phyloP scores from a whole-genome alignment of 1,140 invertebrate genomes.

The Tetramorium simillimum region DNA sequence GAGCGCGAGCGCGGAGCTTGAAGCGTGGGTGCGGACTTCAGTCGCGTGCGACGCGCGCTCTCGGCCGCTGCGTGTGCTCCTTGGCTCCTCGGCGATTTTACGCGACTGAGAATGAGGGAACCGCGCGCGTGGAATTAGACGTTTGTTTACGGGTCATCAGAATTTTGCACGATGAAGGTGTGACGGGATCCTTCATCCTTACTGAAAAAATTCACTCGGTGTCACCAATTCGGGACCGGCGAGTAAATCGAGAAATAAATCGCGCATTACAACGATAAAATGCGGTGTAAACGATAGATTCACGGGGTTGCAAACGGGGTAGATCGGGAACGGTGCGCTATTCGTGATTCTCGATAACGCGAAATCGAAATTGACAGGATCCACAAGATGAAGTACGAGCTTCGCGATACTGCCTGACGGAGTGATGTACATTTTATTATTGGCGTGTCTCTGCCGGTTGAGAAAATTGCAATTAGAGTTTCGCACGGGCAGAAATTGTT shows the following conservation, averaged over 20 bases:
- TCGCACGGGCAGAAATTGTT: not conserved
- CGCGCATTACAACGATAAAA: not conserved
- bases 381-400: not conserved
- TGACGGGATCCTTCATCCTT: no score
- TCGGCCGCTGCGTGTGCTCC: constrained; percentile 29
- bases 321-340: not conserved
- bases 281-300: not conserved
- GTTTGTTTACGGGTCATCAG: not conserved
- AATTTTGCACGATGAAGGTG: not conserved
- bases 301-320: not conserved
- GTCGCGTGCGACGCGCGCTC: constrained; percentile 78
- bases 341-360: not conserved
- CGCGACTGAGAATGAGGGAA: not conserved
- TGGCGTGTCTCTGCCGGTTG: not conserved
- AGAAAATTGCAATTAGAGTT: not conserved
- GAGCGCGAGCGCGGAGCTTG: constrained; percentile 45
- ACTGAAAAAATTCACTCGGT: not conserved
- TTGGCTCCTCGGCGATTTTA: not conserved
- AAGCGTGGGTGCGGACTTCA: constrained; percentile 69
- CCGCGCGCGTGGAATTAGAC: not conserved
- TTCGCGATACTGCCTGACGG: not conserved
- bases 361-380: not conserved
- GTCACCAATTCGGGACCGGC: not conserved
- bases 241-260: not conserved
- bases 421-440: not conserved